Evolutionary conservation across 2,888 invertebrate species (phyloP).

Genomic region (Oeneis ivallda): DNA sequence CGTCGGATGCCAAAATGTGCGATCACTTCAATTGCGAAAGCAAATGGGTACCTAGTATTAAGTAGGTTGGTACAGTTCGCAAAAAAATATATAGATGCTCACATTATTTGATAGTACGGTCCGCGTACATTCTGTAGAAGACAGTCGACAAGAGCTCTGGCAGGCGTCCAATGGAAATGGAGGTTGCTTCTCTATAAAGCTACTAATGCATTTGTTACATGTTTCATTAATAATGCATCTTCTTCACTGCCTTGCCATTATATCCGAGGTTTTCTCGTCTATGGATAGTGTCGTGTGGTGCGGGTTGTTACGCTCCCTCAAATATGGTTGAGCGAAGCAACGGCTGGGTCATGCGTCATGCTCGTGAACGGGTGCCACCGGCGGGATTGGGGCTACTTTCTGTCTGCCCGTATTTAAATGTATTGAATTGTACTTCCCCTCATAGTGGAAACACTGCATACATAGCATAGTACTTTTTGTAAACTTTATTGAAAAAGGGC

Average conservation of each 20-base stretch:
- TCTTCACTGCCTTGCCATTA: conserved; percentile 31
- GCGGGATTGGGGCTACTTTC: too few species aligned
- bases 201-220: conserved; percentile 53
- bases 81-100: conserved; percentile 9
- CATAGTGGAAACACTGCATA: too few species aligned
- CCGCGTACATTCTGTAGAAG: conserved; percentile 20
- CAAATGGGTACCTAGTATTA: not conserved
- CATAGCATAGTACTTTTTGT: too few species aligned
- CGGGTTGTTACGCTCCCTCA: too few species aligned
- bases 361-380: too few species aligned
- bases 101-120: conserved; percentile 21
- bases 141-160: conserved; percentile 57
- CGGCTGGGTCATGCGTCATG: too few species aligned
- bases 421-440: too few species aligned
- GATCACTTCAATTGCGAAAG: not conserved
- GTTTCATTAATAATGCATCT: conserved; percentile 67
- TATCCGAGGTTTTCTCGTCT: conserved; percentile 9
- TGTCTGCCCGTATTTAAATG: too few species aligned
- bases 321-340: too few species aligned
- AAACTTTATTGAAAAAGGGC: too few species aligned
- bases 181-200: conserved; percentile 50
- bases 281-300: too few species aligned
- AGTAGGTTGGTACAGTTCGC: conserved; percentile 2
- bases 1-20: too few species aligned
- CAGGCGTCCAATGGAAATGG: conserved; percentile 70